phyloP scores from a whole-genome alignment of 1,140 invertebrate genomes.

The Bombus balteatus region DNA sequence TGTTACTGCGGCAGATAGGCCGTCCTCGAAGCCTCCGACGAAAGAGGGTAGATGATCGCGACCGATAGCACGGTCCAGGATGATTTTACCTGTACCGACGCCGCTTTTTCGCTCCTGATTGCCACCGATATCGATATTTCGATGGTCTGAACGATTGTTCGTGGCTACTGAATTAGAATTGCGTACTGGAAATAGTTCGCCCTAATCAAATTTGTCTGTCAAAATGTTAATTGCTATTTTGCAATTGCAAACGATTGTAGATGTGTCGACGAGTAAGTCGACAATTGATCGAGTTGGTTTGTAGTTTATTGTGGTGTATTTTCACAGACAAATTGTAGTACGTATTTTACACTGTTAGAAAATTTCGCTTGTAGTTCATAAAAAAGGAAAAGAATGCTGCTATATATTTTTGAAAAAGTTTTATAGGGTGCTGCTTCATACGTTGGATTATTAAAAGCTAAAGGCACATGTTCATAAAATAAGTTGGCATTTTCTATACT shows the following conservation, averaged over 20 bases:
- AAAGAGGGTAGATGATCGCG: constrained; percentile 75
- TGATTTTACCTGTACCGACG: constrained; percentile 54
- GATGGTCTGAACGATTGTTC: background rate
- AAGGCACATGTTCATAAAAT: background rate
- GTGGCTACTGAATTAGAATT: background rate
- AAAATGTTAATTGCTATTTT: background rate
- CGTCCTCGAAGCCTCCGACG: constrained; percentile 64
- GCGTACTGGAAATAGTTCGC: background rate
- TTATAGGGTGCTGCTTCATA: background rate
- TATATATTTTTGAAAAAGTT: background rate
- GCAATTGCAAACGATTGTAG: too few species aligned
- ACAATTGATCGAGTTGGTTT: background rate
- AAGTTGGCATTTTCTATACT: background rate
- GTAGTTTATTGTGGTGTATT: background rate
- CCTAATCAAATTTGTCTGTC: constrained; percentile 2
- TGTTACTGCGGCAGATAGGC: constrained; percentile 80
- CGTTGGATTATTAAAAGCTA: background rate
- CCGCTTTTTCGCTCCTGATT: constrained; percentile 21
- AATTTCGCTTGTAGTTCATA: background rate
- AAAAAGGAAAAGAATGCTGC: background rate
- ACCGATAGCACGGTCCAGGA: constrained; percentile 71
- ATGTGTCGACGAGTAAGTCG: background rate
- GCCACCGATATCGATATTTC: constrained; percentile 27
- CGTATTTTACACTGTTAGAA: background rate
- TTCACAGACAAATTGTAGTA: background rate